These are phyloP conservation scores for Poeciliopsis retropinna DNA, from an alignment of 2,113 vertebrate species.

Conservation along the genomic window DNA sequence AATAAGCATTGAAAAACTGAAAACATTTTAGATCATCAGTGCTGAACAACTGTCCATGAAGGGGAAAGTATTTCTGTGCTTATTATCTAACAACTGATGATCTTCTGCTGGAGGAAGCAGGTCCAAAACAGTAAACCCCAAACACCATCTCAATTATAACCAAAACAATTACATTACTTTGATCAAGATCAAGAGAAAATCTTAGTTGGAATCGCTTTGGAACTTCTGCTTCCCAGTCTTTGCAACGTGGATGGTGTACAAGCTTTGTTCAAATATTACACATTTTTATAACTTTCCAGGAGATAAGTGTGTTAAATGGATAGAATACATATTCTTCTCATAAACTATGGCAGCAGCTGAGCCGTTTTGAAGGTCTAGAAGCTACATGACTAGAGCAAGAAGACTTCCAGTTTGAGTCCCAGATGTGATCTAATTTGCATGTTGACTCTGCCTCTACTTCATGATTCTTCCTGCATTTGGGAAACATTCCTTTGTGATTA, in stretches of 20 bases:
- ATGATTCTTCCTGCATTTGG: not conserved
- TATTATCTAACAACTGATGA: not conserved
- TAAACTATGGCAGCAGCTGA: too few species aligned
- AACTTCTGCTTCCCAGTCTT: not conserved
- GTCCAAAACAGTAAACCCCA: too few species aligned
- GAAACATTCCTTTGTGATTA: too few species aligned
- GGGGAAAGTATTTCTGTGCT: not conserved
- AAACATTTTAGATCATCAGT: not conserved
- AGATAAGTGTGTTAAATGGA: not conserved
- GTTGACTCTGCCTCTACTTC: not conserved
- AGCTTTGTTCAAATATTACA: not conserved
- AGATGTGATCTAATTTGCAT: not conserved
- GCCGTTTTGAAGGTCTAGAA: too few species aligned
- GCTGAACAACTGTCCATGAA: not conserved
- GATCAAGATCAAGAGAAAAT: too few species aligned
- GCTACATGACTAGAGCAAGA: not conserved
- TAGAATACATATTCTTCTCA: too few species aligned
- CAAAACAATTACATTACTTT: not conserved
- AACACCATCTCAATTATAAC: not conserved
- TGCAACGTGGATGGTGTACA: not conserved
- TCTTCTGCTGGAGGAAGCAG: too few species aligned
- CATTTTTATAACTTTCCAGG: not conserved
- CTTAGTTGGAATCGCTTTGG: too few species aligned
- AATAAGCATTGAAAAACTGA: not conserved
- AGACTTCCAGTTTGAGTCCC: not conserved